Conservation (phyloP, 2,113 vertebrate genomes). For the Hippocampus guttulatus region DNA sequence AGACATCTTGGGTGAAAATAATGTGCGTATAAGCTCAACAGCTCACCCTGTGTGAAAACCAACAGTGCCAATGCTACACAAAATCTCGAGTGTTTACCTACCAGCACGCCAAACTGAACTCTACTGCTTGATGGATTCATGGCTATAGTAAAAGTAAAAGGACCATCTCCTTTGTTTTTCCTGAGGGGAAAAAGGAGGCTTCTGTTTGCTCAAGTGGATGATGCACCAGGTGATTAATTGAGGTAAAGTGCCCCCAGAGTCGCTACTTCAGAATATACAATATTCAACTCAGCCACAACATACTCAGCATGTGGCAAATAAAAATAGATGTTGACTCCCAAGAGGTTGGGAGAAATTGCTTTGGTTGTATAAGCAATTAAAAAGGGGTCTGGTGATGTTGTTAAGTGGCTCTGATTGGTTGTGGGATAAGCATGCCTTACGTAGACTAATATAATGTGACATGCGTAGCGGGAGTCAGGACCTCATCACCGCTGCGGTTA, state of each 20-base stretch:
- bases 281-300: conserved; percentile 35
- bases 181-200: too few species aligned
- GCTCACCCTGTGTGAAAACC: too few species aligned
- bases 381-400: conserved; percentile 59
- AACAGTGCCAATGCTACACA: too few species aligned
- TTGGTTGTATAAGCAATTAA: conserved; percentile 56
- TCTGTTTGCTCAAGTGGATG: background rate
- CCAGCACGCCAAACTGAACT: too few species aligned
- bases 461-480: conserved; percentile 41
- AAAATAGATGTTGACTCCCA: conserved; percentile 46
- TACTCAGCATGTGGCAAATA: conserved; percentile 45
- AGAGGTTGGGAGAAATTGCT: conserved; percentile 51
- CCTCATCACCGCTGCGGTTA: conserved; percentile 50
- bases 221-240: background rate
- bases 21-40: too few species aligned
- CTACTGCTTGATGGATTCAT: too few species aligned
- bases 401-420: conserved; percentile 53
- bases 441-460: conserved; percentile 57
- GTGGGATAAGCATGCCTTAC: conserved; percentile 11
- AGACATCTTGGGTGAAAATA: too few species aligned
- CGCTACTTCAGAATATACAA: conserved; percentile 17
- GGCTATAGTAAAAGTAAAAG: too few species aligned
- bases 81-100: too few species aligned
- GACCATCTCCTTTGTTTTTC: too few species aligned
- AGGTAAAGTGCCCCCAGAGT: background rate